phyloP scores from a whole-genome alignment of 2,113 vertebrate genomes.

The Seriola rivoliana region DNA sequence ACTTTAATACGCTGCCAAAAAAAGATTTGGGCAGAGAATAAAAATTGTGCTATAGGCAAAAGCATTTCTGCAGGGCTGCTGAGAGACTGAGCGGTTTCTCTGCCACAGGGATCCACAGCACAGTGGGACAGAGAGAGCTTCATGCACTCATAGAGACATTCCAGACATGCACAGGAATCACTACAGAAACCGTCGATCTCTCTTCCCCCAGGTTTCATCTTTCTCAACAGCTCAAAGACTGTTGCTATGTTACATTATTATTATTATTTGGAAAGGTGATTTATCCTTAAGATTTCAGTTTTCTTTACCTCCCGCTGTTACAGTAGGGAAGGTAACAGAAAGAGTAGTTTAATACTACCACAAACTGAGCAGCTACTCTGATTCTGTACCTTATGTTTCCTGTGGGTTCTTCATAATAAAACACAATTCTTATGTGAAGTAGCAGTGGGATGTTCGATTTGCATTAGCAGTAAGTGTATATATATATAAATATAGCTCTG shows the following conservation, averaged over 20 bases:
- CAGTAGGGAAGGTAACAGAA: neutral
- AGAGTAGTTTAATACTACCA: neutral
- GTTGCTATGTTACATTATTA: neutral
- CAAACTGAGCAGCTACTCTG: no score
- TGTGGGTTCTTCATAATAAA: neutral
- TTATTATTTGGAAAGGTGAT: neutral
- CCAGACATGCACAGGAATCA: slow-evolving; percentile 51
- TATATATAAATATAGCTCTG: neutral
- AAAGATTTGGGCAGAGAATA: slow-evolving; percentile 38
- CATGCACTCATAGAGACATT: slow-evolving; percentile 38
- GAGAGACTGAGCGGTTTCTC: slow-evolving; percentile 40
- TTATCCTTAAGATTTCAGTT: neutral
- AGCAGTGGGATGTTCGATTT: neutral
- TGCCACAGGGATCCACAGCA: slow-evolving; percentile 42
- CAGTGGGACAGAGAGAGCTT: slow-evolving; percentile 40
- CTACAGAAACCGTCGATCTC: slow-evolving; percentile 50
- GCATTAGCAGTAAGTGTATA: neutral
- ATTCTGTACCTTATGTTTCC: no score
- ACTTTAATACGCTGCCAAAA: slow-evolving; percentile 51
- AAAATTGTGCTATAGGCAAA: slow-evolving; percentile 46
- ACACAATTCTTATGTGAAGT: neutral
- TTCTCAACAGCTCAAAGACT: neutral
- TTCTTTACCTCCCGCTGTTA: neutral
- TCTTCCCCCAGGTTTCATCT: slow-evolving; percentile 25
- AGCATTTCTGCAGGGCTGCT: slow-evolving; percentile 35